phyloP scores from a whole-genome alignment of 1,140 invertebrate species.

The Probaryconus sp. region DNA sequence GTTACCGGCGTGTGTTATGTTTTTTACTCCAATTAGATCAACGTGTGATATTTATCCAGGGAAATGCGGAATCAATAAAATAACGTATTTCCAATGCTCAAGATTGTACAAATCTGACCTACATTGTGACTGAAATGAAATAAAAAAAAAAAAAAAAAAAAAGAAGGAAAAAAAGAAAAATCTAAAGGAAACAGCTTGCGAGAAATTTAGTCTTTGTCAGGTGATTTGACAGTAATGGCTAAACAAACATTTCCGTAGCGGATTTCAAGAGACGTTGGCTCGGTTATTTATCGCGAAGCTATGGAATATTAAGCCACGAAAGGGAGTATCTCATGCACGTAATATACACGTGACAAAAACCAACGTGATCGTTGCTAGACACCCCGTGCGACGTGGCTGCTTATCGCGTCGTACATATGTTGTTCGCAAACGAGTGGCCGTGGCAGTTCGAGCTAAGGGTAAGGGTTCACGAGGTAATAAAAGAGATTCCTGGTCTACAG shows the following conservation, averaged over 20 bases:
- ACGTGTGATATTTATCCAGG: too few relatives aligned
- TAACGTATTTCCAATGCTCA: too few relatives aligned
- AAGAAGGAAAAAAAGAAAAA: too few relatives aligned
- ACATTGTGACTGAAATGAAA: too few relatives aligned
- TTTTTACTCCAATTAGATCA: too few relatives aligned
- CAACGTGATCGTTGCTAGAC: constrained; percentile 32
- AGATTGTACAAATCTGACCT: too few relatives aligned
- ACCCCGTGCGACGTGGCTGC: constrained; percentile 29
- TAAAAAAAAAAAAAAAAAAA: too few relatives aligned
- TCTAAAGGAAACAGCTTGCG: too few relatives aligned
- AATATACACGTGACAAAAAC: constrained; percentile 43
- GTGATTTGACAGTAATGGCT: too few relatives aligned
- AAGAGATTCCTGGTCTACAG: constrained; percentile 57
- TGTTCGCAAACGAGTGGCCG: constrained; percentile 48
- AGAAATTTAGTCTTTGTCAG: too few relatives aligned
- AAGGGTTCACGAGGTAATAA: constrained; percentile 57
- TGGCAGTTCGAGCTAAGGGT: constrained; percentile 10
- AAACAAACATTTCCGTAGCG: constrained; percentile 40
- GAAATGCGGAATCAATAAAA: too few relatives aligned
- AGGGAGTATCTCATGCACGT: constrained; percentile 7
- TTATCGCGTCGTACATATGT: constrained; percentile 56
- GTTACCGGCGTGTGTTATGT: too few relatives aligned
- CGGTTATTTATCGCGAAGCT: constrained; percentile 17
- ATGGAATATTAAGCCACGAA: constrained; percentile 17
- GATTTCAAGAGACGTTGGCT: constrained; percentile 16